A percentile compares a stretch with the other conserved stretches of the same genome.
Conservation (phyloP, 1,140 invertebrate species). For the Drosophila prosaltans region DNA sequence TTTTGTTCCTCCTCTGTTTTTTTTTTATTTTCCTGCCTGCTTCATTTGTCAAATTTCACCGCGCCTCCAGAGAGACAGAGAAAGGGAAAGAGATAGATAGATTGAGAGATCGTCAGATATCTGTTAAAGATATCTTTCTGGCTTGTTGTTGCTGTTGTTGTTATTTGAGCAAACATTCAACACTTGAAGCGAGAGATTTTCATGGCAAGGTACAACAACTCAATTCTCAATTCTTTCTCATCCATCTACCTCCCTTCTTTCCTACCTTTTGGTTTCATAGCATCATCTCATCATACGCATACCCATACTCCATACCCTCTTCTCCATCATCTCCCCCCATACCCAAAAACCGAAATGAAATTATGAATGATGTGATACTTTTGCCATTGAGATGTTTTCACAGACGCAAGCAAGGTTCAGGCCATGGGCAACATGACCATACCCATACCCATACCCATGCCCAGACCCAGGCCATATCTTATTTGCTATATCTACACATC, state of each 20-base stretch:
- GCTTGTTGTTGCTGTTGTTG: conserved; percentile 53
- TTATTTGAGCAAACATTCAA: conserved; percentile 82
- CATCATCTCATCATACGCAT: background rate
- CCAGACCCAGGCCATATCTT: conserved; percentile 71
- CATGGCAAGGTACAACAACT: conserved; percentile 79
- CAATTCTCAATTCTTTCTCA: conserved; percentile 51
- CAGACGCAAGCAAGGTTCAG: conserved; percentile 74
- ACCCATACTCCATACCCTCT: conserved; percentile 20
- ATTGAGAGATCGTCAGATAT: conserved; percentile 60
- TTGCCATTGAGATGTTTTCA: conserved; percentile 82
- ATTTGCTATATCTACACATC: conserved; percentile 77
- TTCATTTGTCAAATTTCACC: conserved; percentile 82
- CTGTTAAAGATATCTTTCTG: conserved; percentile 41
- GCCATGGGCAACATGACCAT: conserved; percentile 43
- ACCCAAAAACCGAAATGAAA: conserved; percentile 67
- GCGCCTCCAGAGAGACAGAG: conserved; percentile 61
- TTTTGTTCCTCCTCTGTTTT: conserved; percentile 8
- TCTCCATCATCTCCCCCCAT: too few relatives aligned
- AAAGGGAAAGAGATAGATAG: conserved; percentile 42
- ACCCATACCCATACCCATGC: too few relatives aligned
- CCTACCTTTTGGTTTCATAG: background rate
- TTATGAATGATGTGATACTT: conserved; percentile 83
- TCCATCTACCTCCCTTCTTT: background rate
- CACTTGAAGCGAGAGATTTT: conserved; percentile 80
- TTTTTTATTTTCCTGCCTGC: conserved; percentile 46